Percentiles rank a stretch among this genome's conserved stretches.
phyloP scores from a whole-genome alignment of 1,140 invertebrate species.

The Metopolophium dirhodum region DNA sequence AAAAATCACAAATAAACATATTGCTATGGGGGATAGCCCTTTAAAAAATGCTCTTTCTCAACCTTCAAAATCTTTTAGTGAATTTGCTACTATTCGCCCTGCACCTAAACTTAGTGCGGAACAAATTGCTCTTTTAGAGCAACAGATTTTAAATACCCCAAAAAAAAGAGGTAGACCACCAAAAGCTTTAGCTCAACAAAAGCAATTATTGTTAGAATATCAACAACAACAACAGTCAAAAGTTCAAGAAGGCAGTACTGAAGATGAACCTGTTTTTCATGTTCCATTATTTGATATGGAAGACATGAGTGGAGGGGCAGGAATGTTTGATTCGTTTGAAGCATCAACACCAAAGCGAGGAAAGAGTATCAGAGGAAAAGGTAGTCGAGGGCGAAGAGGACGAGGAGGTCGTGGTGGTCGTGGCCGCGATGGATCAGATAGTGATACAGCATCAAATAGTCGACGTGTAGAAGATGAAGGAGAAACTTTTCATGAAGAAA shows the following conservation, averaged over 20 bases:
- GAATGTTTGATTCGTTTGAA: conserved; percentile 40
- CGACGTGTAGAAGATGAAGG: background rate
- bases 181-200: conserved; percentile 54
- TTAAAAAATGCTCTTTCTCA: conserved; percentile 50
- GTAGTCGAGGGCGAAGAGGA: conserved; percentile 33
- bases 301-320: conserved; percentile 2
- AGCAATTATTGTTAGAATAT: conserved; percentile 56
- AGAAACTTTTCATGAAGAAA: conserved; percentile 46
- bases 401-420: conserved; percentile 25
- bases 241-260: background rate
- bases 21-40: conserved; percentile 41
- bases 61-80: conserved; percentile 44
- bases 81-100: conserved; percentile 44
- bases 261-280: conserved; percentile 45
- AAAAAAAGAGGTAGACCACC: conserved; percentile 58
- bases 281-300: conserved; percentile 53
- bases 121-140: conserved; percentile 51
- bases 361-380: conserved; percentile 34
- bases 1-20: conserved; percentile 55
- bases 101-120: conserved; percentile 25
- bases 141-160: conserved; percentile 36
- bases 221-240: conserved; percentile 38
- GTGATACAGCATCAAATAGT: conserved; percentile 5
- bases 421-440: conserved; percentile 29
- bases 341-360: conserved; percentile 54